phyloP scores from a whole-genome alignment of 2,113 vertebrate genomes.

The Nipponia nippon region DNA sequence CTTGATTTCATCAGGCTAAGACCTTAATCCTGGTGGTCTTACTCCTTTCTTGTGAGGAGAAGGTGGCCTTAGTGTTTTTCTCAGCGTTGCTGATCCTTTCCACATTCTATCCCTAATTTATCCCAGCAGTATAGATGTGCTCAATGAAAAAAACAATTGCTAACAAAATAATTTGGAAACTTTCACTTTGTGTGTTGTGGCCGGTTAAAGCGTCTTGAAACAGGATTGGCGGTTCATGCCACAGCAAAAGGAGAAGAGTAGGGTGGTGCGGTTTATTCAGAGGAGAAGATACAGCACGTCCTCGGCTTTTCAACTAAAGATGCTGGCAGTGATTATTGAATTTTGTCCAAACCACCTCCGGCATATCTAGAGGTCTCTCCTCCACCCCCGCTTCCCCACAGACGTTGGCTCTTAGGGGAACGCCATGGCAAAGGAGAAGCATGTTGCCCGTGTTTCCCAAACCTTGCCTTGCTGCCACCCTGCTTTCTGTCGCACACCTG shows the following conservation, averaged over 20 bases:
- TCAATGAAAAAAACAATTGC: not conserved
- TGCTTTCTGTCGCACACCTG: accelerated
- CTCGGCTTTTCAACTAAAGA: not conserved
- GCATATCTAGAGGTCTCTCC: not conserved
- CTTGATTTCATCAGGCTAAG: not conserved
- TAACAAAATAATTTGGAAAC: not conserved
- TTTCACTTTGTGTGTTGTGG: not conserved
- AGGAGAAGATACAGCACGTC: not conserved
- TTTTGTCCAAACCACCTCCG: not conserved
- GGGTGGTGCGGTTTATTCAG: not conserved
- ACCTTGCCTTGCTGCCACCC: not conserved
- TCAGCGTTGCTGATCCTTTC: not conserved
- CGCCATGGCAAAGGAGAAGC: not conserved
- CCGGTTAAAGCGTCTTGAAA: not conserved
- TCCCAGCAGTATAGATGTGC: not conserved
- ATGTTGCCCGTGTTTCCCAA: not conserved
- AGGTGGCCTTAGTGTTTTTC: not conserved
- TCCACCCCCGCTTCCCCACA: not conserved
- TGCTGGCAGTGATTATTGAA: not conserved
- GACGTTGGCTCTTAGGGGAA: not conserved
- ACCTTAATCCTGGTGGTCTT: not conserved
- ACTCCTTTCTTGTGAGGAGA: not conserved
- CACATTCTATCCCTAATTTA: not conserved
- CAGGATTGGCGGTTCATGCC: not conserved
- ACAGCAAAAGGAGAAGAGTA: not conserved